These are phyloP conservation scores for Oryzias celebensis DNA, from an alignment of 2,113 vertebrate species.

Conservation along the genomic window DNA sequence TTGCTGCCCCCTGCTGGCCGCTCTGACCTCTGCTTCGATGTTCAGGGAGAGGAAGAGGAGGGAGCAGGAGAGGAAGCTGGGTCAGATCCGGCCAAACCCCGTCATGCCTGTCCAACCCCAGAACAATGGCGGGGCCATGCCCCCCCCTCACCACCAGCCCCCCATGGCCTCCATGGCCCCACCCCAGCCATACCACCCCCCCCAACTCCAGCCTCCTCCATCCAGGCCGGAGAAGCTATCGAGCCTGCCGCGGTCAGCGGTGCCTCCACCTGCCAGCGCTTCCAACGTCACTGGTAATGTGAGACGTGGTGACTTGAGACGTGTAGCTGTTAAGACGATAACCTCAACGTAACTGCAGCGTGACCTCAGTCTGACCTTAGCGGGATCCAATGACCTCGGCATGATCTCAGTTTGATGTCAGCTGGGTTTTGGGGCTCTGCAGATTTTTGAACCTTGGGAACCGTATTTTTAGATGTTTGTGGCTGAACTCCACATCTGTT, in stretches of 20 bases:
- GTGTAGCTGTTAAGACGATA: not conserved
- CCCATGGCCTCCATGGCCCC: slow-evolving; percentile 50
- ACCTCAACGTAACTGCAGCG: not conserved
- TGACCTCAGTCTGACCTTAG: too few species aligned
- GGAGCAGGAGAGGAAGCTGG: slow-evolving; percentile 94
- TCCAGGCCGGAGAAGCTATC: slow-evolving; percentile 82
- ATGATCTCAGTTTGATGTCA: too few species aligned
- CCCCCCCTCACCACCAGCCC: slow-evolving; percentile 72
- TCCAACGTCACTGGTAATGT: slow-evolving; percentile 68
- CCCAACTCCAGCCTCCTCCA: slow-evolving; percentile 63
- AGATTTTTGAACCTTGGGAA: too few species aligned
- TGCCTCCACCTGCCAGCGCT: slow-evolving; percentile 43
- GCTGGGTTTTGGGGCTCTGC: too few species aligned
- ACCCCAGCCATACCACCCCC: slow-evolving; percentile 77
- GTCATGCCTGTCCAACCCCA: slow-evolving; percentile 69
- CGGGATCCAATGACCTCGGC: too few species aligned
- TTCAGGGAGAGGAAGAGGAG: slow-evolving; percentile 89
- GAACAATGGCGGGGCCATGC: slow-evolving; percentile 67
- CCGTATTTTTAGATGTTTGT: too few species aligned
- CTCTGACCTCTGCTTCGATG: not conserved
- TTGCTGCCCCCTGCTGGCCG: too few species aligned
- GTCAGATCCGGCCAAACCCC: slow-evolving; percentile 84
- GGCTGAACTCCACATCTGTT: too few species aligned
- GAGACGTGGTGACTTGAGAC: not conserved
- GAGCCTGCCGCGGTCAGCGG: slow-evolving; percentile 75